Conservation (phyloP, 2,113 vertebrate species). For the Riparia riparia region DNA sequence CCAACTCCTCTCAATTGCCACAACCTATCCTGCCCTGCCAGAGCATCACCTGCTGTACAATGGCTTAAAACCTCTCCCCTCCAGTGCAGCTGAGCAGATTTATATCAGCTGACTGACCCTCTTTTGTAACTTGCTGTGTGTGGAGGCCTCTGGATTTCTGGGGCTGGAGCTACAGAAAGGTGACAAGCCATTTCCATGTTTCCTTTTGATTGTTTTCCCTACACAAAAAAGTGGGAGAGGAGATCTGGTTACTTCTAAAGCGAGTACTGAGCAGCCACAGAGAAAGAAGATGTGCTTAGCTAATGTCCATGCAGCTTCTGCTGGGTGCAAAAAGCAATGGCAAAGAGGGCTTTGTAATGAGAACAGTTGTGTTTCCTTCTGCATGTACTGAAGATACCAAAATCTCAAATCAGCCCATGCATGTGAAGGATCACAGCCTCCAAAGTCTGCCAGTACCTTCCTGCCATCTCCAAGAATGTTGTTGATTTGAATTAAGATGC, state of each 20-base stretch:
- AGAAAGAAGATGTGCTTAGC: background rate
- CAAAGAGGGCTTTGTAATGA: background rate
- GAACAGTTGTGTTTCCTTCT: background rate
- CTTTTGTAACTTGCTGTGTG: background rate
- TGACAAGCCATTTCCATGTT: background rate
- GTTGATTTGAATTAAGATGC: background rate
- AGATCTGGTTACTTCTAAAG: background rate
- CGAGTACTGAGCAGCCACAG: background rate
- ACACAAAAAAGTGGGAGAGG: background rate
- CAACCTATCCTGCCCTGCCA: background rate
- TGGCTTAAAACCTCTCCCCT: background rate
- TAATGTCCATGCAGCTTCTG: background rate
- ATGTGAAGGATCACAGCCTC: background rate
- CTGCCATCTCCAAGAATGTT: background rate
- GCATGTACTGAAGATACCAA: background rate
- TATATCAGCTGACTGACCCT: background rate
- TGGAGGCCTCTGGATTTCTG: background rate
- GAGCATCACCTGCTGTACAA: background rate
- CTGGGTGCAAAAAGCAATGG: background rate
- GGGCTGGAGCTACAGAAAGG: background rate
- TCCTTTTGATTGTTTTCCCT: background rate
- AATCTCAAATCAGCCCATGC: background rate
- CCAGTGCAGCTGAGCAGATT: background rate
- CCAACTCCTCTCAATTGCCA: background rate
- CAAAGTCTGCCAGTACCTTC: background rate